These are phyloP conservation scores for Pluvianellus socialis DNA, from an alignment of 2,113 vertebrate genomes.

Conservation along the genomic window DNA sequence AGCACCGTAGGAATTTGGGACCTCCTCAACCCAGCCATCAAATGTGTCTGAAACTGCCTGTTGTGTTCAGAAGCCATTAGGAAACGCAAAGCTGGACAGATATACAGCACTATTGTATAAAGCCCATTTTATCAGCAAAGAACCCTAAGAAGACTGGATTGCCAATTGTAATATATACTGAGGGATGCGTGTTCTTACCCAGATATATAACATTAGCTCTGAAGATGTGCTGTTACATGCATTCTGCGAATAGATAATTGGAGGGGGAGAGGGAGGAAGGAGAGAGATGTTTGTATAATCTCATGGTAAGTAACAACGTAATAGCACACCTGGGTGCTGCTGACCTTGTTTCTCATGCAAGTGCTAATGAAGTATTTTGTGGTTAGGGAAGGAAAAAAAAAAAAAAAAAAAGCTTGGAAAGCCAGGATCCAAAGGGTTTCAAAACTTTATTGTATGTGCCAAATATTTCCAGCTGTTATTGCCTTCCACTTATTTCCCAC, in stretches of 20 bases:
- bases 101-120: neutral
- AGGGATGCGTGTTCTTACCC: neutral
- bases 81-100: neutral
- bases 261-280: neutral
- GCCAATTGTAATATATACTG: neutral
- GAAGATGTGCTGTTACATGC: neutral
- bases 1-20: neutral
- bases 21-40: neutral
- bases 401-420: neutral
- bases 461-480: constrained; percentile 73
- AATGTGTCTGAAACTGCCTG: neutral
- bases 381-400: neutral
- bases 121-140: neutral
- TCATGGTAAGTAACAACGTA: neutral
- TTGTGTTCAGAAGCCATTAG: neutral
- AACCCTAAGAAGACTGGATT: neutral
- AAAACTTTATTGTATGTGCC: constrained; percentile 55
- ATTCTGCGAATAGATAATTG: neutral
- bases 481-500: constrained; percentile 70
- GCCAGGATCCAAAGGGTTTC: constrained; percentile 45
- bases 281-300: neutral
- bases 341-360: constrained; percentile 14
- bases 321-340: neutral
- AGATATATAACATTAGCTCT: neutral
- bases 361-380: neutral